Base-by-base conservation (phyloP, 1,140 invertebrate species). In the Drosophila arizonae region DNA sequence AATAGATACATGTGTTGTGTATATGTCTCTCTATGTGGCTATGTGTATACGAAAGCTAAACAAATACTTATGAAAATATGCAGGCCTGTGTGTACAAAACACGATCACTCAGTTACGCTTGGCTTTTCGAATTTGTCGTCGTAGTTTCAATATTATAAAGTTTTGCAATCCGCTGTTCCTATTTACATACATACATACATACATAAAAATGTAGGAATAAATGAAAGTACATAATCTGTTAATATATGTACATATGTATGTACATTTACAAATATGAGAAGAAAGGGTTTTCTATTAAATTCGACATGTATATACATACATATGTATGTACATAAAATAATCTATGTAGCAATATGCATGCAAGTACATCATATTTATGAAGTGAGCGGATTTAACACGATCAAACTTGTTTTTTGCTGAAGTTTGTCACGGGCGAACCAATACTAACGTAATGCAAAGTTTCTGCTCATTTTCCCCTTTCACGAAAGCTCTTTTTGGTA, bases 401-500 rank as follows among this genome's bases (percentile, higher is more conserved):
- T 56, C 51, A 79, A 85, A 86, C 81, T 81, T 65, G 81, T 86
- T 86, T 86, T 39, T 85, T 41, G 58, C 57, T 71, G 65, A 74
- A 71, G 72, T 73, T 76, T 60, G 62, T 72, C 60, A 76, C 62
- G 41, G 57, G 41, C 48, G 54, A n/a, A 67, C 61, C 41, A 77
- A 67, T 65, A 76, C 66, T 15, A 76, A 60, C 15, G 63, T 43
- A 72, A 36, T 55, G 52, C 43, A 58, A 46, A 75, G 76, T 71
- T 77, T 72, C 62, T 70, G 50, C 72, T 81, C 72, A 68, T 73
- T 82, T 77, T 84, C 72, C 79, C 84, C 84, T 87, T 87, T 87
- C 82, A 88, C 82, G 76, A 88, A 88, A 87, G 82, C 84, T 87
- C 76, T 82, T 81, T 39, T 82, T 70, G 69, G 57, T 61, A 77